These are phyloP conservation scores for Beaufortia kweichowensis DNA, from an alignment of 2,113 vertebrate genomes.

Conservation along the genomic window DNA sequence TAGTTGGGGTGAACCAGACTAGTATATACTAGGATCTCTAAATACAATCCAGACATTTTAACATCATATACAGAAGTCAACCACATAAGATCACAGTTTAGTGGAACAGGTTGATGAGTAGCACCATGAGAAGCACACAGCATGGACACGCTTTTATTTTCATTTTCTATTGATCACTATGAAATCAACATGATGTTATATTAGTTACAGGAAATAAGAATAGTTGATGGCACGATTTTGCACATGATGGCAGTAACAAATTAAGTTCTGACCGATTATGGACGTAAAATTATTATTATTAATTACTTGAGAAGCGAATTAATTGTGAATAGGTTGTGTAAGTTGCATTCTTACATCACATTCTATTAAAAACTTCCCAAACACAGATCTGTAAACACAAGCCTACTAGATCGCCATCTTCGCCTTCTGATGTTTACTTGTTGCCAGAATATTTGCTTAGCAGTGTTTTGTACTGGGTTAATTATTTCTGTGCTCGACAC, in stretches of 20 bases:
- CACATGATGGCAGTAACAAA: not conserved
- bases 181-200: not conserved
- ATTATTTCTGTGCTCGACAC: not conserved
- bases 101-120: constrained; percentile 14
- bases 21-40: not conserved
- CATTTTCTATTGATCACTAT: not conserved
- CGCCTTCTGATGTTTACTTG: constrained; percentile 2
- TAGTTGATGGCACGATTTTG: not conserved
- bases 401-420: not conserved
- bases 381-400: constrained; percentile 23
- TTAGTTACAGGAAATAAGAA: not conserved
- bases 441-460: constrained; percentile 33
- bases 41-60: not conserved
- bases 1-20: constrained; percentile 11
- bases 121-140: constrained; percentile 52
- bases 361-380: not conserved
- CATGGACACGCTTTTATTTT: constrained; percentile 29
- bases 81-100: not conserved
- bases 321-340: constrained; percentile 2
- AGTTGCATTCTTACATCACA: not conserved
- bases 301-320: not conserved
- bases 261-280: not conserved
- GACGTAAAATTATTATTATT: constrained; percentile 4
- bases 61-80: not conserved
- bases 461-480: not conserved